A percentile compares a stretch with the other conserved stretches of the same genome.
Evolutionary conservation across 1,140 invertebrate genomes (phyloP).

Genomic region (Ganaspis sp.): DNA sequence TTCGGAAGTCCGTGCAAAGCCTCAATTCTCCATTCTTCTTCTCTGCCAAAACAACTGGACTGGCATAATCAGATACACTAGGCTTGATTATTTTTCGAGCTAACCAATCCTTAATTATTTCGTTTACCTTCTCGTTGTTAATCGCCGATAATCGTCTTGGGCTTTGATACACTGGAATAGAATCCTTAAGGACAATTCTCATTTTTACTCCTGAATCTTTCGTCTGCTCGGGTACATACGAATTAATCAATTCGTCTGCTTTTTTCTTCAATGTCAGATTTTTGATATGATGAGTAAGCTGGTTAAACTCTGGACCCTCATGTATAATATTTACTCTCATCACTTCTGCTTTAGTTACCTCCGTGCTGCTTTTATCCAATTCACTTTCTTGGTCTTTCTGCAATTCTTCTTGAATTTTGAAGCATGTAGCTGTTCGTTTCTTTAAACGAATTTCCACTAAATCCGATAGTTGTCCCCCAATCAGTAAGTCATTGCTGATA

Average conservation of each 20-base stretch:
- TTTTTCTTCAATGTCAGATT: neutral
- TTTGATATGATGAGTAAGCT: constrained; percentile 9
- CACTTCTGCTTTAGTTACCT: constrained; percentile 30
- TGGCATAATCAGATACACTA: constrained; percentile 71
- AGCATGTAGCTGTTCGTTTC: no score
- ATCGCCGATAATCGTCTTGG: constrained; percentile 28
- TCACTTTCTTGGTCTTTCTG: no score
- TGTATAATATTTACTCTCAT: constrained; percentile 28
- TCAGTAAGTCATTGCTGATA: no score
- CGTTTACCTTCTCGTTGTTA: constrained; percentile 33
- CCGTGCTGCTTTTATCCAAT: neutral
- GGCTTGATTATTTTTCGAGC: constrained; percentile 47
- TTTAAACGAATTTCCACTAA: no score
- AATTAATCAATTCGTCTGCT: constrained; percentile 32
- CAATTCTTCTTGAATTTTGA: constrained; percentile 22
- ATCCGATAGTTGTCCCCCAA: no score
- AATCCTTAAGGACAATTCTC: constrained; percentile 38
- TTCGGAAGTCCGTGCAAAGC: constrained; percentile 66
- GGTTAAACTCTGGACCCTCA: constrained; percentile 32
- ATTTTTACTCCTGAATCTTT: constrained; percentile 43
- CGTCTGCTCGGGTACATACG: constrained; percentile 39
- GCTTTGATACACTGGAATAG: constrained; percentile 37
- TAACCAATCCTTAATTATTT: constrained; percentile 28
- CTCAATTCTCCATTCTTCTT: constrained; percentile 71
- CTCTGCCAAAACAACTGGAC: constrained; percentile 69